Evolutionary conservation across 2,797 vertebrate genomes (phyloP), one percentile per base, ranked within the genome.

Genomic region (Varecia variegata): DNA sequence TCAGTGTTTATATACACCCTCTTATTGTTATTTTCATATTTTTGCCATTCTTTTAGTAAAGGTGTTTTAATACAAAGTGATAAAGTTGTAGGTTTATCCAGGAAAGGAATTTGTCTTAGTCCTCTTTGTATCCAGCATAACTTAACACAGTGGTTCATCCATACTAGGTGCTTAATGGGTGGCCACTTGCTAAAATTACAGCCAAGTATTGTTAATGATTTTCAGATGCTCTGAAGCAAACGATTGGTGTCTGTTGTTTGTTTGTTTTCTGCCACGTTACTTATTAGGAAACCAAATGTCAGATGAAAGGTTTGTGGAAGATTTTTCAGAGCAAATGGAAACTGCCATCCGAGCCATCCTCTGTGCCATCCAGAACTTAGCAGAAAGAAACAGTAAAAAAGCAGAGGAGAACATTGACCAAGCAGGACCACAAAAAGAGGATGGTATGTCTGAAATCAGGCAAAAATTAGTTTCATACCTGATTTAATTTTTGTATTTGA

Each of bases 261-360:
- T 65, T 84, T 85, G 45, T 92, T 84, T 71, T 90, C 12, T 86
- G 47, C 96, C 40, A 60, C 95, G 0, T 38, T 79, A 54, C 96
- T 97, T 92, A 56, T 40, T 97, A 99, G 98, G 98, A 93, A 97
- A 96, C 88, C 97, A 98, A 23, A 86, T 58, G 67, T 94, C 90
- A 0, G 98, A 98, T 81, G 98, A 99, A 97, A 98, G 96, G 3
- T 99, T 99, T 98, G 97, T 98, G 30, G 96, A 98, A 0, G 98
- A 98, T 92, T 99, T 99, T 98, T 99, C 99, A 3, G 98, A 98
- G 32, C 98, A 99, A 94, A 97, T 99, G 96, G 99, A 99, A 98
- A 97, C 97, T 3, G 98, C 98, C 97, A 99, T 99, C 97, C 99
- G 13, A 96, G 97, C 97, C 8, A 98, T 99, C 91, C 98, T 99